Percentiles rank a stretch among this genome's conserved stretches.
These are phyloP conservation scores for Cervus canadensis DNA, from an alignment of 2,113 vertebrate species.

Conservation along the genomic window DNA sequence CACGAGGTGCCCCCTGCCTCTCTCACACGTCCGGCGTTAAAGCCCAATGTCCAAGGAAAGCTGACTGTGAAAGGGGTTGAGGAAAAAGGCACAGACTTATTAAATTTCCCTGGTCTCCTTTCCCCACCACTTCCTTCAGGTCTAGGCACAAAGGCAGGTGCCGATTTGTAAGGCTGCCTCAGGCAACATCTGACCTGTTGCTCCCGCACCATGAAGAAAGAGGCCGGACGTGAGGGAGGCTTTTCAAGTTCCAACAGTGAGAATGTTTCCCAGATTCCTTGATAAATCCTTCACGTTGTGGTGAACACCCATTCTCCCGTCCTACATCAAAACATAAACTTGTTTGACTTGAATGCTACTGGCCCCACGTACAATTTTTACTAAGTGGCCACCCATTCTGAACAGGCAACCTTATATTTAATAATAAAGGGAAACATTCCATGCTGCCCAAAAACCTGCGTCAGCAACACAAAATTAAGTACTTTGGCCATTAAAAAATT, in stretches of 20 bases:
- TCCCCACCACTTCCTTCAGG: background rate
- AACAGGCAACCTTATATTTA: background rate
- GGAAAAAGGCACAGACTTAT: conserved; percentile 28
- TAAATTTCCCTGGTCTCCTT: background rate
- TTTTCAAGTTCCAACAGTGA: conserved; percentile 40
- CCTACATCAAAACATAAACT: conserved; percentile 22
- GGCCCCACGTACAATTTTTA: background rate
- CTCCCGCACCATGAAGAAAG: conserved; percentile 19
- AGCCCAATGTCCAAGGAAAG: conserved; percentile 4
- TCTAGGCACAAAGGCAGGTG: conserved; percentile 54
- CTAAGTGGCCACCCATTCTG: background rate
- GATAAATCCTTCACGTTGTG: conserved; percentile 24
- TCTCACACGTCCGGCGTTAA: background rate
- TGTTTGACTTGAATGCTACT: background rate
- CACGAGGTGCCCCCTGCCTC: background rate
- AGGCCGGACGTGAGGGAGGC: conserved; percentile 32
- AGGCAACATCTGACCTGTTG: conserved; percentile 60
- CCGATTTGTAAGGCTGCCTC: conserved; percentile 49
- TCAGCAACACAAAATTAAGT: conserved; percentile 11
- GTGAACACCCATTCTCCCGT: background rate
- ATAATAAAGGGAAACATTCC: background rate
- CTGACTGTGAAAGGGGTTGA: background rate
- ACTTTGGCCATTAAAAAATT: conserved; percentile 33
- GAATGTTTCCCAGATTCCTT: conserved; percentile 45
- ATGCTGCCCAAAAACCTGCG: background rate